Base-by-base conservation (phyloP, 2,797 vertebrate species). In the Naso thynnoides region DNA sequence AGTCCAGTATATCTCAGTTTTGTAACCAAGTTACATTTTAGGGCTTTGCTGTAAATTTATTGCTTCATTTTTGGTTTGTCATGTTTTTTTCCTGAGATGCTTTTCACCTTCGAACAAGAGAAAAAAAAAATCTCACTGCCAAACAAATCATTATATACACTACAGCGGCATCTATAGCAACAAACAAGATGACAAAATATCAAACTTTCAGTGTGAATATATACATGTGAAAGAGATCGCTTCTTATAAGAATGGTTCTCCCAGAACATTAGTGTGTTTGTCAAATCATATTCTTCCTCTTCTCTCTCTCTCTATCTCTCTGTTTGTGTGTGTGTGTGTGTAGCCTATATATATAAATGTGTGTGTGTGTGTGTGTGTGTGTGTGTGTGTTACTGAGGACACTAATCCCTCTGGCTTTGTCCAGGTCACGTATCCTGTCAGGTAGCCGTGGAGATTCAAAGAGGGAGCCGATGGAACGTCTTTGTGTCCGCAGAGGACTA, bases 371-470 rank as follows among this genome's bases (percentile, higher is more conserved):
- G 42, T 54, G 57, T 61, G 49, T 49, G 63, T 53, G 65, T 24
- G 71, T 21, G 42, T 27, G 76, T 41, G 63, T 44, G 27, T 59
- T 48, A 54, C 48, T 70, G 61, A 67, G 47, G 69, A 56, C 41
- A 63, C 49, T 90, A 86, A 91, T 91, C 81, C 82, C 70, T 39
- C 57, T 48, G 58, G 83, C 70, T 85, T 72, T 70, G 88, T 75
- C 77, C 73, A 76, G 86, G 82, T 90, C 92, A 93, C 85, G 76
- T 83, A 88, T 60, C 10, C 78, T 79, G 85, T 78, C 88, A 90
- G 82, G 86, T 90, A 78, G 79, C 83, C 50, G 18, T 81, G 81
- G 86, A 81, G 78, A 91, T 83, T 78, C 56, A 73, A 73, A 82
- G 82, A 84, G 73, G 58, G 53, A 71, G 83, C 83, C 78, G 70